These are phyloP conservation scores for Peromyscus polionotus DNA, from an alignment of 2,113 vertebrate genomes.

Conservation along the genomic window DNA sequence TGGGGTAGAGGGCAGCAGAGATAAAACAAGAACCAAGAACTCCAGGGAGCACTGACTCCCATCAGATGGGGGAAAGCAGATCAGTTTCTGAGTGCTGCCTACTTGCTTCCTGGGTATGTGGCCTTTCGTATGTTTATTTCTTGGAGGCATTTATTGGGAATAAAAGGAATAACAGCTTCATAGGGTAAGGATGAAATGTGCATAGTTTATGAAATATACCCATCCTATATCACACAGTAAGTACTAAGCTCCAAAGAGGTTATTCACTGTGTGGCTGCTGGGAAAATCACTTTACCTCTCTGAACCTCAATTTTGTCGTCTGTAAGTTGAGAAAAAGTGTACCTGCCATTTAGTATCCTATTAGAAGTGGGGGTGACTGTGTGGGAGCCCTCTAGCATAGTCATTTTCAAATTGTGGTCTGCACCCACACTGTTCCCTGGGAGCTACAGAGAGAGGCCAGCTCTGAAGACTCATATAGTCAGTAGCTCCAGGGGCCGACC, in stretches of 20 bases:
- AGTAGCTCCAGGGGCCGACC: background rate
- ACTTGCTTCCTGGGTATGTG: background rate
- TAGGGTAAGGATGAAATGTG: background rate
- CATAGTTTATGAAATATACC: background rate
- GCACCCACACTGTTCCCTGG: background rate
- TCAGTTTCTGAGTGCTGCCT: background rate
- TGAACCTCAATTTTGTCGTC: background rate
- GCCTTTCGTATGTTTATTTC: background rate
- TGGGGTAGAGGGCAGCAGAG: background rate
- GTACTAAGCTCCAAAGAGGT: background rate
- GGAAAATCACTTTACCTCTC: background rate
- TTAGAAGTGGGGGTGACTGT: background rate
- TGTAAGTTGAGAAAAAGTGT: constrained; percentile 2
- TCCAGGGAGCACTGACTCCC: background rate
- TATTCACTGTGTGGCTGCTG: background rate
- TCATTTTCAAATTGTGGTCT: background rate
- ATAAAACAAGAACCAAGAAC: background rate
- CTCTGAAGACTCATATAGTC: background rate
- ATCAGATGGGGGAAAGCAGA: background rate
- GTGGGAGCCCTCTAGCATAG: background rate
- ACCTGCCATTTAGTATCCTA: background rate
- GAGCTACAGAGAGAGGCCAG: background rate
- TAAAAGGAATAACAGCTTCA: background rate
- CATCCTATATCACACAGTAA: background rate
- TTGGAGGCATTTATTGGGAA: background rate